These are phyloP conservation scores for Bothrops jararaca DNA, from an alignment of 2,113 vertebrate genomes.

Conservation along the genomic window DNA sequence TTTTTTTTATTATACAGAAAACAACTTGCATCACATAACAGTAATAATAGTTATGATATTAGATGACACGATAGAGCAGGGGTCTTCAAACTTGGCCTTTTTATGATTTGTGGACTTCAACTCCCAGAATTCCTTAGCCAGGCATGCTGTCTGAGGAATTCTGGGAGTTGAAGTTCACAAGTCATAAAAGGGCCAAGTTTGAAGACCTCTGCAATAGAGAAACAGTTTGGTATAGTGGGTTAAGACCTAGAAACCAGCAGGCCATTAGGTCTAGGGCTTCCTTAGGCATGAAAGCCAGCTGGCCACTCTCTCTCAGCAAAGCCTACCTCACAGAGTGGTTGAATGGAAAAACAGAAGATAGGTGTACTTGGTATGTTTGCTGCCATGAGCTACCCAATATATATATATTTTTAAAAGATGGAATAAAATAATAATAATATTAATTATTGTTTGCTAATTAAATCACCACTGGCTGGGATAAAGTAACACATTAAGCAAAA, in stretches of 20 bases:
- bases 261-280: background rate
- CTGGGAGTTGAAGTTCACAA: too few species aligned
- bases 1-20: background rate
- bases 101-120: too few species aligned
- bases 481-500: background rate
- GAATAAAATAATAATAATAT: too few species aligned
- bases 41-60: background rate
- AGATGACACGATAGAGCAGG: background rate
- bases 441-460: background rate
- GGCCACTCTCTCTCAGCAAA: background rate
- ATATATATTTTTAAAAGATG: too few species aligned
- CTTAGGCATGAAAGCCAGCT: background rate
- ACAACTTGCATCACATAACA: background rate
- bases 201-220: background rate
- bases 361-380: background rate
- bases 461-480: background rate
- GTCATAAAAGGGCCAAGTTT: too few species aligned
- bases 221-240: background rate
- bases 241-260: background rate
- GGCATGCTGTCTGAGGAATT: too few species aligned
- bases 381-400: background rate
- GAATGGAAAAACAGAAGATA: background rate
- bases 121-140: too few species aligned
- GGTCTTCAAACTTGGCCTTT: too few species aligned
- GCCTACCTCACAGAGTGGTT: background rate